Evolutionary conservation across 2,797 vertebrate genomes (phyloP).

Genomic region (Scolopax rusticola): DNA sequence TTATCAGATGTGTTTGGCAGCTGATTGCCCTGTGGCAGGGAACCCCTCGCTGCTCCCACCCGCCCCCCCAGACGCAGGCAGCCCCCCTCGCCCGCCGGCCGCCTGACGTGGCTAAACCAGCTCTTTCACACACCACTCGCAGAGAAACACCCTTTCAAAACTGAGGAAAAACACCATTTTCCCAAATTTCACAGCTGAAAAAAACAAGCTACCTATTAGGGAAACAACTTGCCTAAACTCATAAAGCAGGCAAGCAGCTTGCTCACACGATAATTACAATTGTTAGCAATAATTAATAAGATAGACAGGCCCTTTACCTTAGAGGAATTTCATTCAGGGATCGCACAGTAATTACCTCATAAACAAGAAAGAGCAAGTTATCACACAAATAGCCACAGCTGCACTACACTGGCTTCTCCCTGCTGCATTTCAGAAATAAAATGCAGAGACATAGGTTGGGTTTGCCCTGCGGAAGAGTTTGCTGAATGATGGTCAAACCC

Average conservation of each 20-base stretch:
- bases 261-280: slow-evolving; percentile 19
- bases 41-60: background rate
- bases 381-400: background rate
- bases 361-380: slow-evolving; percentile 51
- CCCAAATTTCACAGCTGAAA: background rate
- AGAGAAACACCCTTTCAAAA: background rate
- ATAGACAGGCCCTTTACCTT: background rate
- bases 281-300: slow-evolving; percentile 28
- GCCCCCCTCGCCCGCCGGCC: background rate
- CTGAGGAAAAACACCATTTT: background rate
- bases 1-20: background rate
- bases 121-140: background rate
- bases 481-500: background rate
- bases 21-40: background rate
- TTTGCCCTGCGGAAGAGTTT: background rate
- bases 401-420: background rate
- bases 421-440: background rate
- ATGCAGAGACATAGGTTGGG: background rate
- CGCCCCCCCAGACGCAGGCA: fast-evolving
- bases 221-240: background rate
- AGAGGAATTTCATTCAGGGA: background rate
- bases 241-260: background rate
- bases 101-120: background rate
- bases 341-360: background rate
- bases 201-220: background rate